Evolutionary conservation across 92 coral and sea anemone genomes (phyloP), one percentile per base, ranked within the genome.

Genomic region (Parazoanthus atlanticus): DNA sequence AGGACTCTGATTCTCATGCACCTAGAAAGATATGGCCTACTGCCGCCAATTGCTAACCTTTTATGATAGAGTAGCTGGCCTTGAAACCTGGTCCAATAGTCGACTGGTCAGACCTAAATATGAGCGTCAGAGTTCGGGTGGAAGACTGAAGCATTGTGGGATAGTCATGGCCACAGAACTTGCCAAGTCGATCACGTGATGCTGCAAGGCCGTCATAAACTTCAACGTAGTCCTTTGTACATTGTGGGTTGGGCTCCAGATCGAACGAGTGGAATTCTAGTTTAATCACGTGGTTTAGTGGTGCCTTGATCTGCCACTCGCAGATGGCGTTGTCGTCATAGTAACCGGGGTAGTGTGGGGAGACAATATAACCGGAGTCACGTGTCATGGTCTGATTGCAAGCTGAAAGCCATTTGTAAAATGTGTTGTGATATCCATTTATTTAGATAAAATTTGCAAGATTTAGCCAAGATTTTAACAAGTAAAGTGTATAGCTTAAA

Each of bases 341-440:
- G 76, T 83, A 88, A 66, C 94, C 93, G 16, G 98, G 98, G 79
- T 95, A 95, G 58, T 82, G 86, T 12, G 96, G 98, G 19, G 95
- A 94, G 23, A 89, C 71, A 49, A 95, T 88, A 79, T 76, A 80
- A 25, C 98, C 98, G 13, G 93, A 90, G 78, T 81, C 33, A 32
- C 70, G 54, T 47, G 56, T 86, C 13, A 85, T 33, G 76, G 46
- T 79, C 80, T 69, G 86, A 54, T 46, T 90, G 67, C 89, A 90
- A 69, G 89, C 92, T 90, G 69, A 6, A 80, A 88, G 34, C 69
- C 9, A 61, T 61, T 61, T 25, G n/a, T 33, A 25, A 56, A 41
- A 33, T 10, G 10, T 33, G n/a, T 23, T n/a, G 19, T 32, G n/a
- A 58, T 52, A 5, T 52, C 58, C 21, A 52, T 13, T 12, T 4